phyloP scores from a whole-genome alignment of 2,888 invertebrate genomes.

The Pharmacophagus antenor region DNA sequence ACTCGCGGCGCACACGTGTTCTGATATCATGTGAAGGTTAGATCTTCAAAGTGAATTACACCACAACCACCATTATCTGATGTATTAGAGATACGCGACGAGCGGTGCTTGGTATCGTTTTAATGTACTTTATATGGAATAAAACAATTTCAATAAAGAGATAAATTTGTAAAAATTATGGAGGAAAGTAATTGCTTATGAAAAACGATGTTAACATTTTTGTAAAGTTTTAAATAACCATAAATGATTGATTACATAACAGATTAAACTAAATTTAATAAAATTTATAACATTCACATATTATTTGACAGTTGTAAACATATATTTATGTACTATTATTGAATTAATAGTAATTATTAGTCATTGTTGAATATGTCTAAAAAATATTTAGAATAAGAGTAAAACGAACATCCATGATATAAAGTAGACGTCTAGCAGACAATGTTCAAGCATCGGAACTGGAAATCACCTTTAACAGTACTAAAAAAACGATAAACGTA shows the following conservation, averaged over 20 bases:
- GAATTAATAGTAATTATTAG: too few relatives aligned
- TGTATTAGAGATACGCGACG: slow-evolving; percentile 8
- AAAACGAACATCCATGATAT: background rate
- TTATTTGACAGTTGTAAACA: too few relatives aligned
- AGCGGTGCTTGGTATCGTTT: background rate
- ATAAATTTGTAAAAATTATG: too few relatives aligned
- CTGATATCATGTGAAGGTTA: background rate
- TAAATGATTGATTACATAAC: too few relatives aligned
- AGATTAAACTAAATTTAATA: too few relatives aligned
- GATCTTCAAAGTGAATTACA: background rate
- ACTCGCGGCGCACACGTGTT: slow-evolving; percentile 8
- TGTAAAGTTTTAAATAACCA: background rate
- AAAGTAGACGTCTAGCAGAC: slow-evolving; percentile 18
- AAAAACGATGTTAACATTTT: background rate
- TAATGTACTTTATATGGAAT: too few relatives aligned
- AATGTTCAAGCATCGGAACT: slow-evolving; percentile 11
- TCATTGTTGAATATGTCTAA: background rate
- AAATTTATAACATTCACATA: too few relatives aligned
- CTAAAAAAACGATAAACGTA: slow-evolving; percentile 15
- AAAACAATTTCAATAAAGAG: too few relatives aligned
- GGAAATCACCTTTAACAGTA: background rate
- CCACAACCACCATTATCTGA: slow-evolving; percentile 7
- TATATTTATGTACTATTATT: too few relatives aligned
- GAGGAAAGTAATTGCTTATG: background rate
- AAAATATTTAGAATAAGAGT: too few relatives aligned